Evolutionary conservation across 2,797 vertebrate species (phyloP).

Genomic region (Odontamblyopus rebecca): DNA sequence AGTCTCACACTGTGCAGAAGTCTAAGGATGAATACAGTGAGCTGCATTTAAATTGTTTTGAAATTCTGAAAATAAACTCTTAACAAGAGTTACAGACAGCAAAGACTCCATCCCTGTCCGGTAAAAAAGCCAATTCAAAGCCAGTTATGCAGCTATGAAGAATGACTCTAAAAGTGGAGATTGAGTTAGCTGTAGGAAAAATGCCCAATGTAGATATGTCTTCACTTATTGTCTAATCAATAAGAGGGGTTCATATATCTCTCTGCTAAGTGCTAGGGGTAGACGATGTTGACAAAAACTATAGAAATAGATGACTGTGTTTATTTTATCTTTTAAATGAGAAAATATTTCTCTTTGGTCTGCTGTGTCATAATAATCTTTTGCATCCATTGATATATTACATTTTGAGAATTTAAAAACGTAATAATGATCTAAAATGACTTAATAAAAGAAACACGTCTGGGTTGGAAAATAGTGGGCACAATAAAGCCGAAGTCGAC

Average conservation of each 20-base stretch:
- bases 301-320: too few species aligned
- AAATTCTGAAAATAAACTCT: conserved; percentile 3
- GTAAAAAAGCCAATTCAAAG: neutral
- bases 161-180: neutral
- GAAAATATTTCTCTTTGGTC: too few species aligned
- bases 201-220: neutral
- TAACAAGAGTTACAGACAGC: neutral
- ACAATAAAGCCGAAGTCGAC: too few species aligned
- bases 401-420: too few species aligned
- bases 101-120: neutral
- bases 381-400: too few species aligned
- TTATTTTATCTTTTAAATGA: too few species aligned
- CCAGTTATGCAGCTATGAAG: neutral
- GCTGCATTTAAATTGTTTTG: neutral
- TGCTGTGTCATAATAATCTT: too few species aligned
- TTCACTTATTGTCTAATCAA: neutral
- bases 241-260: neutral
- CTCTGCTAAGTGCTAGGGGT: neutral
- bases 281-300: too few species aligned
- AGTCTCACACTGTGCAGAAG: conserved; percentile 11
- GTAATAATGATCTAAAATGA: too few species aligned
- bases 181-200: neutral
- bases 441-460: too few species aligned
- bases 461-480: too few species aligned
- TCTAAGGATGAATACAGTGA: conserved; percentile 14